Percentiles rank a stretch among this genome's conserved stretches.
phyloP scores from a whole-genome alignment of 2,797 vertebrate species.

The Salarias fasciatus region DNA sequence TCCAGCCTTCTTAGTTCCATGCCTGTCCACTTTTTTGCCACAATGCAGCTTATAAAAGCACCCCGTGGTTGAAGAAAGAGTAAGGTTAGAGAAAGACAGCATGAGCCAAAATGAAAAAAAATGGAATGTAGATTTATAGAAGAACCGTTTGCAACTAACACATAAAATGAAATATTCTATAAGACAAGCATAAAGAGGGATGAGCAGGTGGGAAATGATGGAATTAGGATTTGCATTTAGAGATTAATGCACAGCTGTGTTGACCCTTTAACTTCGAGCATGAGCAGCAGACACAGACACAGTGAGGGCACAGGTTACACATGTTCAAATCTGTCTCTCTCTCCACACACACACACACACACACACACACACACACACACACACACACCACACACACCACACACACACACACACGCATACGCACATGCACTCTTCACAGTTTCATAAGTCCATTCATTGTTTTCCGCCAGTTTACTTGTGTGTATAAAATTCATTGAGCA shows the following conservation, averaged over 20 bases:
- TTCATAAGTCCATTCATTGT: slow-evolving; percentile 6
- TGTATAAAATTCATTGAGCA: slow-evolving; percentile 18
- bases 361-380: no score
- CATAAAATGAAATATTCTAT: no score
- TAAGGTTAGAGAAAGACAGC: background rate
- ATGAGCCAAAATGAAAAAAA: background rate
- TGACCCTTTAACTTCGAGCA: slow-evolving; percentile 61
- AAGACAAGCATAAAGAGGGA: no score
- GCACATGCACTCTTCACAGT: no score
- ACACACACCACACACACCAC: no score
- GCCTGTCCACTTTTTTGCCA: background rate
- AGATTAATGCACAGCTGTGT: slow-evolving; percentile 66
- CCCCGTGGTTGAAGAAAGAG: background rate
- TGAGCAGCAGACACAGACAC: slow-evolving; percentile 20
- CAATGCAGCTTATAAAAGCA: no score
- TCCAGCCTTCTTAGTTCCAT: background rate
- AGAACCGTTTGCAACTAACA: no score
- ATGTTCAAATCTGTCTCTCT: slow-evolving; percentile 15
- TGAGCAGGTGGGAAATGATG: slow-evolving; percentile 56
- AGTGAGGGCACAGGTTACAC: slow-evolving; percentile 20
- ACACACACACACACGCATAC: slow-evolving; percentile 17
- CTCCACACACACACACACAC: no score
- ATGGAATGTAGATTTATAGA: no score
- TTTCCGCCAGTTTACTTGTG: slow-evolving; percentile 14
- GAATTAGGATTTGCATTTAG: slow-evolving; percentile 69